These are phyloP conservation scores for Latrodectus elegans DNA, from an alignment of 2,888 invertebrate species.

Conservation along the genomic window DNA sequence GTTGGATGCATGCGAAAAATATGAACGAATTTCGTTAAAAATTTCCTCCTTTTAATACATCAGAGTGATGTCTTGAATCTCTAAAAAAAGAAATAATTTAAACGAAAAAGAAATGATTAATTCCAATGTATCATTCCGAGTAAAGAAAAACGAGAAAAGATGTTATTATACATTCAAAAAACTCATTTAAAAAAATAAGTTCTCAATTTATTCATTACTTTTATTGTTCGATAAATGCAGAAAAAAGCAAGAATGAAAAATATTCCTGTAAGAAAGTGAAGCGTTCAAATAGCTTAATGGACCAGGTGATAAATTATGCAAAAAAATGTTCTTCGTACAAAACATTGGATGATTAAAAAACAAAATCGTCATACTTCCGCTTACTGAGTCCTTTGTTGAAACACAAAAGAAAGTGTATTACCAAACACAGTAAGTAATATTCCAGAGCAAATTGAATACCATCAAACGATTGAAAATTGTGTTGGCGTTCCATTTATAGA, in stretches of 20 bases:
- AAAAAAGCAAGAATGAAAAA: conserved; percentile 22
- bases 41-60: no score
- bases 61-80: no score
- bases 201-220: conserved; percentile 22
- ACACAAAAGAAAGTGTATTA: conserved; percentile 28
- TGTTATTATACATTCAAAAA: conserved; percentile 29
- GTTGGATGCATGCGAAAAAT: no score
- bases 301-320: conserved; percentile 53
- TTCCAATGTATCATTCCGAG: conserved; percentile 18
- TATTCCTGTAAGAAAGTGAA: conserved; percentile 40
- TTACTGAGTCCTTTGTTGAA: conserved; percentile 23
- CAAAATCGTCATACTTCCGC: conserved; percentile 28
- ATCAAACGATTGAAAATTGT: conserved; percentile 16
- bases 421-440: conserved; percentile 46
- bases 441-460: conserved; percentile 34
- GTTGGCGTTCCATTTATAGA: neutral
- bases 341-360: conserved; percentile 43
- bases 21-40: no score
- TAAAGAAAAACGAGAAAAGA: conserved; percentile 14
- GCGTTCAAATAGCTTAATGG: conserved; percentile 54
- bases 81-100: neutral
- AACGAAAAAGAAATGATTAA: conserved; percentile 45
- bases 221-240: conserved; percentile 49
- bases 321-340: neutral
- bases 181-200: conserved; percentile 10